Conservation (phyloP, 2,113 vertebrate species). For the Diadophis punctatus region DNA sequence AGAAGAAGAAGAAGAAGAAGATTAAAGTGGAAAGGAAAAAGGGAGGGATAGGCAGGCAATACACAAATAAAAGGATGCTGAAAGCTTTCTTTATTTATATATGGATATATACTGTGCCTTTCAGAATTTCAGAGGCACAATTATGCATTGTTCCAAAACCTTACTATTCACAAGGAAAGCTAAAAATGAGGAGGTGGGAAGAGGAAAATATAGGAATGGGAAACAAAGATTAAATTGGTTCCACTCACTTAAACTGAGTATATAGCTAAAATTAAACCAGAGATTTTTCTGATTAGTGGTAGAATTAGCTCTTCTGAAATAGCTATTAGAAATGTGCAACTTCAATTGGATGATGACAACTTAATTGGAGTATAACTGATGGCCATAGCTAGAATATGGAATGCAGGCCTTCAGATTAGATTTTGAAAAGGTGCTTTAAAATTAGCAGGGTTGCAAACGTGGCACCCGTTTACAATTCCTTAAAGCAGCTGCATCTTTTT, state of each 20-base stretch:
- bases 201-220: neutral
- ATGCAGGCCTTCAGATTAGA: neutral
- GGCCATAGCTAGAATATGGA: neutral
- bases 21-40: slow-evolving; percentile 31
- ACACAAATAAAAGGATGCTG: neutral
- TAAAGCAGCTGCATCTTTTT: neutral
- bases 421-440: neutral
- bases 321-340: neutral
- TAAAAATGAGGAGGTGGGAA: neutral
- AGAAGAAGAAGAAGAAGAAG: neutral
- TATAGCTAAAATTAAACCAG: neutral
- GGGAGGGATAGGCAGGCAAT: neutral
- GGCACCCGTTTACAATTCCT: neutral
- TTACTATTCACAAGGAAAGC: neutral
- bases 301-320: neutral
- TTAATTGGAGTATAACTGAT: neutral
- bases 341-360: neutral
- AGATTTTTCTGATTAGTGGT: neutral
- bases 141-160: neutral
- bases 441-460: neutral
- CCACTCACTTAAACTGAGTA: neutral
- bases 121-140: neutral
- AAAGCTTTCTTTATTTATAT: neutral
- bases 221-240: neutral
- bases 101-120: neutral